Base-by-base conservation (phyloP, 2,888 invertebrate genomes). In the Itoplectis maculator region DNA sequence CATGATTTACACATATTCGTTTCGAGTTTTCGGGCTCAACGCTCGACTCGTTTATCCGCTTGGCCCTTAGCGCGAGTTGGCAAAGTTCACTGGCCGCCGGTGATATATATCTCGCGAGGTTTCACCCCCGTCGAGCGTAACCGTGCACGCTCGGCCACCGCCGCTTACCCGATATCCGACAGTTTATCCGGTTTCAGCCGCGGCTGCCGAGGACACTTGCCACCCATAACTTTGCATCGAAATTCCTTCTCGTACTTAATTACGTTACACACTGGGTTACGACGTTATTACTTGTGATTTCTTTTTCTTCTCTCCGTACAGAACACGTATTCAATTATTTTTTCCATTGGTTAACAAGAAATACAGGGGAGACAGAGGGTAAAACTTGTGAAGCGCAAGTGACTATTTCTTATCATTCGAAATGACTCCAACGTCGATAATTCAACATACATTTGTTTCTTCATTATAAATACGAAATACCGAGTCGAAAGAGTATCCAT, bases 291-390 rank as follows among this genome's bases (percentile, higher is more conserved):
- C 56, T 76, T 73, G n/a, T 40, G 5, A 3, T 47, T n/a, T 15
- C 37, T 61, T 37, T 59, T 59, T 81, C 78, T 59, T 76, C 37
- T 77, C 78, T 75, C 15, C 15, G 42, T 42, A 72, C 63, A 84
- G 77, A 84, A 86, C 86, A 85, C 84, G 82, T 82, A 83, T 79
- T 37, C 68, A 84, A 81, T 85, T 86, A 85, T 84, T 83, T 84
- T 85, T 84, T 81, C 73, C 76, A 84, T 74, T 51, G 63, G 40
- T 76, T 59, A 56, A 76, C 75, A 47, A 59, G 74, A 78, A 45
- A 77, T 15, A 73, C 68, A 51, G 49, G 68, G 56, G 65, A 49
- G 47, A 70, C 56, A 76, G 61, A 54, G 77, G 23, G 11, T 69
- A 69, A 29, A 29, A 77, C 61, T 45, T 72, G 76, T 40, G 40